Evolutionary conservation across 2,797 vertebrate species (phyloP).

Genomic region (Coracias cyanogaster): DNA sequence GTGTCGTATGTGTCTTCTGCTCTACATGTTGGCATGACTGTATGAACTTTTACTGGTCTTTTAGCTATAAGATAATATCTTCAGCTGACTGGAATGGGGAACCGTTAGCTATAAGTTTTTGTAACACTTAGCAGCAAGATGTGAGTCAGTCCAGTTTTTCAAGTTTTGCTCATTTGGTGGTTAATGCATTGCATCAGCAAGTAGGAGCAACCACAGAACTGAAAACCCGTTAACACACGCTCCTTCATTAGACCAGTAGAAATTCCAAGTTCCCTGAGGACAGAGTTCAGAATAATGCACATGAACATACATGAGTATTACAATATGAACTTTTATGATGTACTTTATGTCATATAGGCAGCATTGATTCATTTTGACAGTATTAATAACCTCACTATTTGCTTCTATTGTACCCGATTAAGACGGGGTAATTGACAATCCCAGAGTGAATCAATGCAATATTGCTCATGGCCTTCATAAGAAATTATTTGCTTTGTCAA

Average conservation of each 20-base stretch:
- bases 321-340: background rate
- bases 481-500: background rate
- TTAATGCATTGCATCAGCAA: background rate
- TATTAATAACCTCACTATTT: conserved; percentile 1
- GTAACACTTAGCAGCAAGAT: background rate
- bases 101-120: background rate
- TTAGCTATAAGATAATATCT: background rate
- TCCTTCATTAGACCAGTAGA: background rate
- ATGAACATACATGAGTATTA: background rate
- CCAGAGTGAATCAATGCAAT: background rate
- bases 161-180: background rate
- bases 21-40: background rate
- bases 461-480: background rate
- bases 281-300: background rate
- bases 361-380: conserved; percentile 28
- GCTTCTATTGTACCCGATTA: background rate
- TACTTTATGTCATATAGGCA: background rate
- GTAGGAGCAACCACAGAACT: background rate
- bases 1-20: background rate
- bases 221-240: background rate
- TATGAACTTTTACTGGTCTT: background rate
- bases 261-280: background rate
- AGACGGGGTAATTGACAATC: background rate
- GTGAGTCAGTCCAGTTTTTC: background rate
- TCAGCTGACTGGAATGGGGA: background rate